Base-by-base conservation (phyloP, 2,113 vertebrate species). In the Speoplatyrhinus poulsoni region DNA sequence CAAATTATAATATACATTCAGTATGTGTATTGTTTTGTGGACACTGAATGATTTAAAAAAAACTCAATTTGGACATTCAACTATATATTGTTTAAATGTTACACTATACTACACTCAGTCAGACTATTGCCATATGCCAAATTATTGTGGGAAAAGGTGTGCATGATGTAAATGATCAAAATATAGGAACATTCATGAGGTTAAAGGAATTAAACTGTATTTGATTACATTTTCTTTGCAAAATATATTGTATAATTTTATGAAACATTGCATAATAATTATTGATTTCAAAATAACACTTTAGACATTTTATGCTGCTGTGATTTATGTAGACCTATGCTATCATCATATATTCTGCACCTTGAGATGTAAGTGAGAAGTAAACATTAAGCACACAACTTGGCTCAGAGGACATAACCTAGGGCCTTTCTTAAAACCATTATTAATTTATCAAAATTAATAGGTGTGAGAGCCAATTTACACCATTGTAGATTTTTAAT, bases 231-330 rank as follows among this genome's bases (percentile, higher is more conserved):
- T 26, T 26, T 26, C 26, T 26, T 26, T 26, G 26, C 36, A 41
- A 6, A 41, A 41, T 5, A 41, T 41, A 41, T 41, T 73, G 78
- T 26, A 41, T 57, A 77, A 65, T 84, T 77, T 80, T 84, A 60
- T 73, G 69, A 82, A 80, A 87, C 61, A 76, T 72, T 69, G 69
- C 56, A 69, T 46, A 77, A 79, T 74, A 81, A 87, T 89, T 67
- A 54, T 62, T 57, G 70, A 81, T 81, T 69, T 26, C 60, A 77
- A 73, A 82, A 66, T 84, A 77, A 78, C 76, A 72, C 54, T 48
- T 48, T 58, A 65, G 60, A 46, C 63, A 54, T 59, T 33, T 58
- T 33, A 60, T 66, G 33, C 49, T 66, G 33, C 49, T 72, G 72
- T 76, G 79, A 84, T 82, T 85, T 78, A 84, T 80, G 47, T n/a